These are phyloP conservation scores for Mythimna albipuncta DNA, from an alignment of 2,888 invertebrate genomes.

Conservation along the genomic window DNA sequence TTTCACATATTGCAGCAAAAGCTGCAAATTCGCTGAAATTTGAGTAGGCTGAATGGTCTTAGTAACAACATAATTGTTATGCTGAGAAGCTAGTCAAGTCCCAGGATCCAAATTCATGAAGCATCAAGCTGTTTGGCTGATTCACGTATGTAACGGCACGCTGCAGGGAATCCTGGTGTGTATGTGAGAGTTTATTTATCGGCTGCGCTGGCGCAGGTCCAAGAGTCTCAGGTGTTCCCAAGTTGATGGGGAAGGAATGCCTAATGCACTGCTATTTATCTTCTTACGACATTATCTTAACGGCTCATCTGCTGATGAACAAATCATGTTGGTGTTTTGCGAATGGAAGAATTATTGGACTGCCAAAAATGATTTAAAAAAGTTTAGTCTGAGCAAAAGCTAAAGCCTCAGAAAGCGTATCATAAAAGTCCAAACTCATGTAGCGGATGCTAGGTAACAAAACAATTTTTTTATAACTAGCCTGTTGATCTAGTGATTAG, in stretches of 20 bases:
- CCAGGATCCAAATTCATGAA: slow-evolving; percentile 10
- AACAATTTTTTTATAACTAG: too few relatives aligned
- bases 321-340: slow-evolving; percentile 13
- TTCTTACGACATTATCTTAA: slow-evolving; percentile 11
- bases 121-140: slow-evolving; percentile 1
- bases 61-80: neutral
- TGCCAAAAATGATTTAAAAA: neutral
- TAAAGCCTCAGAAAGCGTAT: neutral
- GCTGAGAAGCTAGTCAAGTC: neutral
- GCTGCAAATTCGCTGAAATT: neutral
- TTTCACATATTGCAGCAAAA: neutral
- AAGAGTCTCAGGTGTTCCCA: slow-evolving; percentile 53
- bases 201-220: slow-evolving; percentile 37
- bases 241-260: slow-evolving; percentile 41
- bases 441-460: too few relatives aligned
- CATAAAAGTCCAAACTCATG: neutral
- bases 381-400: neutral
- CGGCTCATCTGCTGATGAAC: slow-evolving; percentile 16
- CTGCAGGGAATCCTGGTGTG: slow-evolving; percentile 6
- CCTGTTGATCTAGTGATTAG: too few relatives aligned
- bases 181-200: slow-evolving; percentile 31
- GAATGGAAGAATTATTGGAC: neutral
- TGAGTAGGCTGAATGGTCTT: neutral
- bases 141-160: slow-evolving; percentile 13
- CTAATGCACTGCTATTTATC: slow-evolving; percentile 37